Evolutionary conservation across 2,113 vertebrate species (phyloP).

Genomic region (Gavialis gangeticus): DNA sequence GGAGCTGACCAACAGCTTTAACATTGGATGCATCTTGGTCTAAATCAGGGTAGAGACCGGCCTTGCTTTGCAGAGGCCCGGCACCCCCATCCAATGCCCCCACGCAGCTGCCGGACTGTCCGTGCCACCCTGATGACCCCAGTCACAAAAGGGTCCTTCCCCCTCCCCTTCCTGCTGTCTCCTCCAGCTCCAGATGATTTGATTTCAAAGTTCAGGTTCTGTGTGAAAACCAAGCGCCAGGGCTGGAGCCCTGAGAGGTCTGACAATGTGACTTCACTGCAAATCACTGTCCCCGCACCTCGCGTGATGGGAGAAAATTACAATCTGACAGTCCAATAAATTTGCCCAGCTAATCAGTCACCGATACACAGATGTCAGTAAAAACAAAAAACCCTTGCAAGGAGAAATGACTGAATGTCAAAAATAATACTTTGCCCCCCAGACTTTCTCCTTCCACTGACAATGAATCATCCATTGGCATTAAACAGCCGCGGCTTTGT

Average conservation of each 20-base stretch:
- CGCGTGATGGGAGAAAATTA: neutral
- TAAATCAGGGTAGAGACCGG: too few species aligned
- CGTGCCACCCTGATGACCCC: fast-evolving
- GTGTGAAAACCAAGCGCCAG: fast-evolving
- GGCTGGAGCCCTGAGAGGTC: fast-evolving
- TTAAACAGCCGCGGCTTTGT: conserved; percentile 63
- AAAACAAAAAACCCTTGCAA: neutral
- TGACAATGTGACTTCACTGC: fast-evolving
- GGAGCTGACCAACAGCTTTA: too few species aligned
- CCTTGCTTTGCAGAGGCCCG: too few species aligned
- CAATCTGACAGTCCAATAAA: neutral
- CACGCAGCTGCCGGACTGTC: fast-evolving
- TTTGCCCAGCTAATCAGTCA: neutral
- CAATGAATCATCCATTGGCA: conserved; percentile 64
- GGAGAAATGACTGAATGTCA: conserved; percentile 52
- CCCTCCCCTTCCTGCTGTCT: fast-evolving
- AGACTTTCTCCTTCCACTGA: conserved; percentile 68
- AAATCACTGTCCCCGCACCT: fast-evolving
- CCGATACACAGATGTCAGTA: neutral
- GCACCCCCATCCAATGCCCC: fast-evolving
- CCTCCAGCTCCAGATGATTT: neutral
- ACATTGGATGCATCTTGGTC: too few species aligned
- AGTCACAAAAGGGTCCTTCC: too few species aligned
- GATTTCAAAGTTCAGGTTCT: neutral
- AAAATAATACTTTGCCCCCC: conserved; percentile 61